Percentiles rank a stretch among this genome's conserved stretches.
These are phyloP conservation scores for Ptilonorhynchus violaceus DNA, from an alignment of 2,113 vertebrate species.

Conservation along the genomic window DNA sequence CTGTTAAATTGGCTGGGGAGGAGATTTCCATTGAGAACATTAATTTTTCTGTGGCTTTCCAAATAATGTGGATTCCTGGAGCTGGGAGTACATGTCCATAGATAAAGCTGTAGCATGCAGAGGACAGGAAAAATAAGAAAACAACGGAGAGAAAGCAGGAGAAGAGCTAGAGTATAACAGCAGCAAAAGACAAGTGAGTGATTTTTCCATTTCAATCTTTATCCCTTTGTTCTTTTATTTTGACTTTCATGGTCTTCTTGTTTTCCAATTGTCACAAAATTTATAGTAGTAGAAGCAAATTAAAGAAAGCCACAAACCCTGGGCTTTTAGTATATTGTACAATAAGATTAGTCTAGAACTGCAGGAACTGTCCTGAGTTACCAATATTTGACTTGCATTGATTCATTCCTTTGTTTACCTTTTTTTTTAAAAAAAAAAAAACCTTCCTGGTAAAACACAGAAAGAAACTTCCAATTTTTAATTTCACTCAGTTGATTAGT, in stretches of 20 bases:
- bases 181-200: constrained; percentile 36
- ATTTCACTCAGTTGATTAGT: background rate
- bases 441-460: background rate
- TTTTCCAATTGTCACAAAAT: background rate
- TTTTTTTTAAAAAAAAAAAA: background rate
- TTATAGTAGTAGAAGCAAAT: background rate
- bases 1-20: background rate
- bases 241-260: background rate
- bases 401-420: background rate
- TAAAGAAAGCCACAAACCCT: background rate
- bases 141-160: background rate
- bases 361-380: background rate
- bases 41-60: background rate
- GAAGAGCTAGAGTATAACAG: constrained; percentile 15
- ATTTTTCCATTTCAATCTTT: background rate
- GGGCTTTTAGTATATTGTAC: background rate
- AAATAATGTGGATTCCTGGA: background rate
- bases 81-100: background rate
- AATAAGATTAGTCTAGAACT: background rate
- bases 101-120: background rate
- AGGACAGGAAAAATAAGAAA: constrained; percentile 5
- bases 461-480: background rate
- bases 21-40: background rate
- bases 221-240: constrained; percentile 9
- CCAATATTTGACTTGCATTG: background rate